Base-by-base conservation (phyloP, 2,888 invertebrate species). In the Drosophila imparisetae region DNA sequence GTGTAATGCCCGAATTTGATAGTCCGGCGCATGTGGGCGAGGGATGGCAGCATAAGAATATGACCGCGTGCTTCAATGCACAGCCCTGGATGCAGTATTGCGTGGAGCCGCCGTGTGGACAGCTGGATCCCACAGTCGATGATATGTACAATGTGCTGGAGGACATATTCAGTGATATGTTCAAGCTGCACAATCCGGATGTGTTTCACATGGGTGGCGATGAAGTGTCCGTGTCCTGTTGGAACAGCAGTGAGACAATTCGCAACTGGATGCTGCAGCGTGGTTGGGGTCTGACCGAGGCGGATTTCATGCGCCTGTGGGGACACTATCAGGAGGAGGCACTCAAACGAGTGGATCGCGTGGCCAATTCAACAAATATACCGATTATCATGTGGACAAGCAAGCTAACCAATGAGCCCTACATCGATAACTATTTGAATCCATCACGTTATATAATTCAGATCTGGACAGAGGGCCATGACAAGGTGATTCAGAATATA, bases 131-230 rank as follows among this genome's bases (percentile, higher is more conserved):
- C 0, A 95, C 95, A 0, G 95, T 95, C 78, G 95, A 95, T 0
- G 94, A 93, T 60, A 93, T 97, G 8, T 97, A 97, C 86, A 94
- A 96, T 55, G 94, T 95, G 53, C 92, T 96, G 21, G 94, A 94
- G 81, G 96, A 95, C 71, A 95, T 97, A 64, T 97, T 96, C 91
- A 93, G 93, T 0, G 97, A 97, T 81, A 96, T 97, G 96, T 93
- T 96, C 24, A 94, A 86, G 52, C 81, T 92, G 2, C 92, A 92
- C 64, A 75, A 91, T 52, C 95, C 96, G 0, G 97, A 97, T 89
- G 94, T 97, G 3, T 97, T 97, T 93, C 97, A 97, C 92, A 97
- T 97, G 97, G 97, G 97, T 2, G 97, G 97, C 0, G 97, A 97
- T 90, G 97, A 97, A 92, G 97, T 92, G 2, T 93, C 93, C 61